These are phyloP conservation scores for Spea hammondii DNA, from an alignment of 2,797 vertebrate species.

Conservation along the genomic window DNA sequence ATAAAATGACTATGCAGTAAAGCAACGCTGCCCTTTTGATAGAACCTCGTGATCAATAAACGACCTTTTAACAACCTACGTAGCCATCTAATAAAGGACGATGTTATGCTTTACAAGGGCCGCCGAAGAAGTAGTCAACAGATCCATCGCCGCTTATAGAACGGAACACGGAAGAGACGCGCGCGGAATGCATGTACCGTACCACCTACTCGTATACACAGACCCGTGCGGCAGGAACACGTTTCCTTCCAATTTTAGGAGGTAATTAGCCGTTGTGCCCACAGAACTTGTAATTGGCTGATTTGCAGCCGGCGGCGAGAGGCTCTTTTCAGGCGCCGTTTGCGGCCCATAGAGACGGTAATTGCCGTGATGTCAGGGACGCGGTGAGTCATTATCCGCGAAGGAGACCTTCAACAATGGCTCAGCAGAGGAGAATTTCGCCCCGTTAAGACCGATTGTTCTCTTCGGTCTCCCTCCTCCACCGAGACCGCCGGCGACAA, in stretches of 20 bases:
- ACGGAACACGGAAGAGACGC: too few species aligned
- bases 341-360: not conserved
- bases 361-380: slow-evolving; percentile 21
- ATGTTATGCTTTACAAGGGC: too few species aligned
- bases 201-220: not conserved
- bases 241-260: not conserved
- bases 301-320: not conserved
- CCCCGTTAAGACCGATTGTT: not conserved
- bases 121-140: too few species aligned
- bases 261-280: not conserved
- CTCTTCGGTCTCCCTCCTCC: too few species aligned
- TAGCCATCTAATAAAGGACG: too few species aligned
- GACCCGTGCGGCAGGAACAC: not conserved
- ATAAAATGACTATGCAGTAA: too few species aligned
- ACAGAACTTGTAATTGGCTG: not conserved
- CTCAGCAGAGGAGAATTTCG: not conserved
- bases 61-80: too few species aligned
- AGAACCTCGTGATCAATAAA: too few species aligned
- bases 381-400: not conserved
- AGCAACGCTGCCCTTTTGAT: too few species aligned
- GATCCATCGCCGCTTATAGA: too few species aligned
- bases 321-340: slow-evolving; percentile 6
- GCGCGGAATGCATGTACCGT: too few species aligned
- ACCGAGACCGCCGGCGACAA: too few species aligned
- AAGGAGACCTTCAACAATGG: slow-evolving; percentile 2